Evolutionary conservation across 1,140 invertebrate species (phyloP), one percentile per base, ranked within the genome.

Genomic region (Paramacrobiotus metropolitanus): DNA sequence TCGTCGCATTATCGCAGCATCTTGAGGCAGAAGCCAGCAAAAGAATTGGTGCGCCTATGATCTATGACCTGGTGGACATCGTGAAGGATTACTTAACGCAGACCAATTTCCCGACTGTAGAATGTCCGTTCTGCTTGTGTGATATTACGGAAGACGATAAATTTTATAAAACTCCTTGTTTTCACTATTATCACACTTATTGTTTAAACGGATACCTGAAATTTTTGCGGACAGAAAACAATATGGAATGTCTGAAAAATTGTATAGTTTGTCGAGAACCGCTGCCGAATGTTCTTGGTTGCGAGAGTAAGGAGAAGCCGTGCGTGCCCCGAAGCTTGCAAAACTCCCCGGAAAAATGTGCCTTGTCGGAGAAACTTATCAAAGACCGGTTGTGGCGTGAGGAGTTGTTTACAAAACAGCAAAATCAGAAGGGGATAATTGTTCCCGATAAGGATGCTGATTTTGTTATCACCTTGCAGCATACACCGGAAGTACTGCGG

Each of bases 111-210:
- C 48, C 48, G 15, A 20, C 48, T 15, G 48, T 55, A 15, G 48
- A 55, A 55, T 55, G 48, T 55, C 48, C 48, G 4, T 55, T 55
- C 48, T 55, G 48, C 48, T 24, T 55, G 15, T 55, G 15, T 4
- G 24, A 55, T 9, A 55, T 55, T 24, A 24, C 15, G 24, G 48
- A 55, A 28, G 48, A 24, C 9, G 48, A 55, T 24, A 24, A 55
- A 24, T 55, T 55, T 24, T 55, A 20, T 24, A 55, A 55, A 24
- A 55, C 48, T 20, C 15, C 15, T 9, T 55, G 48, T 24, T 55
- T 20, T 24, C 48, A 55, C 48, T 55, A 55, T 24, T 55, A 28
- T 24, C 48, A 55, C 48, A 20, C 24, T 9, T 55, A 20, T 24
- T 55, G 48, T 24, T 28, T 55, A 4, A 15, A 24, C 4, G 28